Percentiles rank a stretch among this genome's conserved stretches.
Conservation (phyloP, 2,888 invertebrate genomes). For the Adelphocoris suturalis region DNA sequence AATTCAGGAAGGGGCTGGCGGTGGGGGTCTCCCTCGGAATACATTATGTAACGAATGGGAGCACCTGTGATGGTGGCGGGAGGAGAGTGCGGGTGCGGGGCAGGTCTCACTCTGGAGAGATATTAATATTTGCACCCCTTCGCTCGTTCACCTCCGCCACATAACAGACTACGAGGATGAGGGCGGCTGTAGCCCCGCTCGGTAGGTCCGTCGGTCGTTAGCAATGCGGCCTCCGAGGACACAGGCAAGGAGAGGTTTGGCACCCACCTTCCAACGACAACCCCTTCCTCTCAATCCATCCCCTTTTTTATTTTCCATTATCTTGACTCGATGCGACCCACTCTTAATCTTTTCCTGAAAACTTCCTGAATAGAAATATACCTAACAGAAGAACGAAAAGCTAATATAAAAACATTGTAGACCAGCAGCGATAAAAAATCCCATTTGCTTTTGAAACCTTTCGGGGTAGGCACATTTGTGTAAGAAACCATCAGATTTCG, state of each 20-base stretch:
- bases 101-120: conserved; percentile 50
- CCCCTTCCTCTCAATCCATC: too few species aligned
- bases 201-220: conserved; percentile 37
- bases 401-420: too few species aligned
- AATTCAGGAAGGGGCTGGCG: conserved; percentile 36
- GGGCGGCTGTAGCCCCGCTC: neutral
- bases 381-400: too few species aligned
- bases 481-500: too few species aligned
- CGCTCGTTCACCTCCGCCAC: neutral
- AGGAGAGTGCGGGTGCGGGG: neutral
- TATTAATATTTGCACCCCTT: conserved; percentile 52
- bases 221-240: conserved; percentile 1
- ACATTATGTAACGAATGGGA: conserved; percentile 58
- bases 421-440: too few species aligned
- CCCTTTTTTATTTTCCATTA: too few species aligned
- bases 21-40: conserved; percentile 39
- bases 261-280: too few species aligned
- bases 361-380: too few species aligned
- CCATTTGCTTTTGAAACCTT: too few species aligned
- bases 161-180: conserved; percentile 34
- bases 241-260: neutral
- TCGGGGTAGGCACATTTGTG: too few species aligned
- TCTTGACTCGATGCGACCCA: too few species aligned
- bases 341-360: too few species aligned
- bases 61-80: conserved; percentile 10